Percentiles rank a stretch among this genome's conserved stretches.
These are phyloP conservation scores for Heliconius hewitsoni DNA, from an alignment of 1,140 invertebrate species.

Conservation along the genomic window DNA sequence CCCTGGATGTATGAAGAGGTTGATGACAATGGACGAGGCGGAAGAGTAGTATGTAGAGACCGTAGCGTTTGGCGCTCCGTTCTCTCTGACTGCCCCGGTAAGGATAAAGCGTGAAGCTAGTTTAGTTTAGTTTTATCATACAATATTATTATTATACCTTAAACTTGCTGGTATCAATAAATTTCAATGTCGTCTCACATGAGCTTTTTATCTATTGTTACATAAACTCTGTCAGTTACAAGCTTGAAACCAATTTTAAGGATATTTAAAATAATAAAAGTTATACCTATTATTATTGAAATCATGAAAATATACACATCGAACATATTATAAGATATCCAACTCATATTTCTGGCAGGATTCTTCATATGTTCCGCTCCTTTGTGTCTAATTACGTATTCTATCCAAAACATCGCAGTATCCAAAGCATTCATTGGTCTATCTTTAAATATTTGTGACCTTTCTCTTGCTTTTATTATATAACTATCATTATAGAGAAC, in stretches of 20 bases:
- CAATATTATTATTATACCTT: no score
- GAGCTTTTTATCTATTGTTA: not conserved
- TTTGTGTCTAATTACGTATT: constrained; percentile 82
- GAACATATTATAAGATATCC: constrained; percentile 83
- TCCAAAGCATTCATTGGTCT: constrained; percentile 80
- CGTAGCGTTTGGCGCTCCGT: no score
- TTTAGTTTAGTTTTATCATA: no score
- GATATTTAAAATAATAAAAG: not conserved
- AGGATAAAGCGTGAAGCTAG: no score
- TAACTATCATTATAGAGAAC: constrained; percentile 57
- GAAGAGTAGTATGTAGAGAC: no score
- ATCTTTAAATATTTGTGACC: constrained; percentile 80
- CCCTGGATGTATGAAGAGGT: no score
- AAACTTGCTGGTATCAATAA: no score
- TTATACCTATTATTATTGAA: not conserved
- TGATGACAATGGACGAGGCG: no score
- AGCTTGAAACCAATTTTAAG: not conserved
- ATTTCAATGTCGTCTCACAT: not conserved
- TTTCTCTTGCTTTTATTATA: constrained; percentile 63
- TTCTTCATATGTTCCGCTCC: constrained; percentile 83
- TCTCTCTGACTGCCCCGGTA: no score
- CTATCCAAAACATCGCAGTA: constrained; percentile 84
- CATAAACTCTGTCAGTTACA: not conserved
- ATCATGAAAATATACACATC: constrained; percentile 76
- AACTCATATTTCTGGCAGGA: constrained; percentile 81